A percentile compares a stretch with the other conserved stretches of the same genome.
These are phyloP conservation scores for Cylindroiulus punctatus DNA, from an alignment of 2,888 invertebrate genomes.

Conservation along the genomic window DNA sequence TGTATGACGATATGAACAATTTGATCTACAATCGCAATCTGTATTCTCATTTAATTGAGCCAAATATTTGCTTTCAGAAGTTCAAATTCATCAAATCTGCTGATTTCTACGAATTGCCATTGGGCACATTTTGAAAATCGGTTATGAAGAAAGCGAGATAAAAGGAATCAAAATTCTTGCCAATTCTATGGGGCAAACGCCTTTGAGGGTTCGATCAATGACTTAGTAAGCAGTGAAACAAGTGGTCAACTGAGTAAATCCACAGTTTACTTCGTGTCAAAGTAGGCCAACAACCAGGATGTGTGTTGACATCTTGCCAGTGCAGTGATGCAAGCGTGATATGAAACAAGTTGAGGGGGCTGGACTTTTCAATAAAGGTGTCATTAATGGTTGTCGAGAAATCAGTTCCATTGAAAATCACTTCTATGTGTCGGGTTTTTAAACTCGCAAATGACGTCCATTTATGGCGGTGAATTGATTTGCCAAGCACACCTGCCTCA, in stretches of 20 bases:
- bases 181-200: neutral
- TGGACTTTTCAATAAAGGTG: conserved; percentile 23
- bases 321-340: conserved; percentile 6
- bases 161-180: no score
- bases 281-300: conserved; percentile 23
- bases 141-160: no score
- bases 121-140: no score
- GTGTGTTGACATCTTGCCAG: neutral
- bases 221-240: neutral
- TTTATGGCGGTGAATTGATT: neutral
- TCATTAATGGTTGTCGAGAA: neutral
- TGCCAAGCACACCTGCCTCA: neutral
- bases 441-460: conserved; percentile 12
- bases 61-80: no score
- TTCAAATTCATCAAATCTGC: no score
- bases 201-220: neutral
- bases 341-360: neutral
- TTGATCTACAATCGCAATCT: no score
- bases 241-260: conserved; percentile 4
- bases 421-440: neutral
- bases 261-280: neutral
- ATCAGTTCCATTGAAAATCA: neutral
- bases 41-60: no score
- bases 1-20: no score
- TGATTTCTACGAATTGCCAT: no score